phyloP scores from a whole-genome alignment of 1,140 invertebrate genomes.

The Orchesella cincta region DNA sequence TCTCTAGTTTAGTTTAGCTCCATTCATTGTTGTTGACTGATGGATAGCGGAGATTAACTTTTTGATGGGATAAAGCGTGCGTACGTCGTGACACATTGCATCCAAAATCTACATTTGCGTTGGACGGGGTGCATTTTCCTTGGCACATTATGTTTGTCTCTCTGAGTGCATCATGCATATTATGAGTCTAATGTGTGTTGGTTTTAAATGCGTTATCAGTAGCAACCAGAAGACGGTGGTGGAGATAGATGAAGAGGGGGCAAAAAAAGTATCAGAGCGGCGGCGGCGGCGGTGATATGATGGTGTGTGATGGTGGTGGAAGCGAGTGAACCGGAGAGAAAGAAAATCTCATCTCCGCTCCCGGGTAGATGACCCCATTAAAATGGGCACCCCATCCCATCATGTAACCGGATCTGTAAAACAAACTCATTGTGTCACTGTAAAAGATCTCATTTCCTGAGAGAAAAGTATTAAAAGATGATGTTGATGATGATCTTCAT shows the following conservation, averaged over 20 bases:
- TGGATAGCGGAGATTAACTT: constrained; percentile 26
- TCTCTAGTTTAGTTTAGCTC: neutral
- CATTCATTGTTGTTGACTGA: constrained; percentile 27
- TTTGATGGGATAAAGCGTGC: constrained; percentile 20
- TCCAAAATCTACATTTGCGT: neutral
- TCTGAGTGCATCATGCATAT: too few relatives aligned
- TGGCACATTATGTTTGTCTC: too few relatives aligned
- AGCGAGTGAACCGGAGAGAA: constrained; percentile 6
- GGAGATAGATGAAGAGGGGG: neutral
- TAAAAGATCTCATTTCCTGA: constrained; percentile 27
- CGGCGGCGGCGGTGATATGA: neutral
- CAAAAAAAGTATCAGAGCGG: neutral
- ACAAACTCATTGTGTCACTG: constrained; percentile 26
- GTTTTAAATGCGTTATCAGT: constrained; percentile 14
- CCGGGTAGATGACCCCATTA: constrained; percentile 25
- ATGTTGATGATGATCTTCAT: neutral
- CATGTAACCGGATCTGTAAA: constrained; percentile 28
- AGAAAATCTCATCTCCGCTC: constrained; percentile 16
- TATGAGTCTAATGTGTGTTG: neutral
- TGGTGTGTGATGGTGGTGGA: neutral
- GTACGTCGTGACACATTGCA: constrained; percentile 15
- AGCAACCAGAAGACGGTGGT: neutral
- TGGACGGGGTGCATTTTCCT: neutral
- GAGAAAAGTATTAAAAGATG: neutral
- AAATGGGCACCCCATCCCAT: constrained; percentile 4